Evolutionary conservation across 2,113 vertebrate species (phyloP), one percentile per base, ranked within the genome.

Genomic region (Grantiella picta): DNA sequence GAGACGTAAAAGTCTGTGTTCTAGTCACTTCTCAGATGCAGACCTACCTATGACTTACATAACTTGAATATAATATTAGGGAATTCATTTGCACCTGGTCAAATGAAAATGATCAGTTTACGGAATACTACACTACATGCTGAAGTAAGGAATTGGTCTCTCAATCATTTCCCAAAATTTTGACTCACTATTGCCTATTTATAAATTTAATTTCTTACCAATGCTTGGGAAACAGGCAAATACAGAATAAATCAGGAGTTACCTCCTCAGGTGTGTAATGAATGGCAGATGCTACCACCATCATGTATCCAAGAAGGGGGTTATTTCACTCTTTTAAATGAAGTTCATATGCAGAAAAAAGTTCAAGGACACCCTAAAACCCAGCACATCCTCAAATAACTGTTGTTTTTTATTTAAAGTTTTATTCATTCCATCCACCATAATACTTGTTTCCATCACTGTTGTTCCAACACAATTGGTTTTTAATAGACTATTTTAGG

Each of bases 401-500:
- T n/a, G 6, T 8, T 89, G 57, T 16, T 3, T 12, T 90, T 95
- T 87, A 44, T 95, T 87, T 47, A 17, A 45, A 66, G 27, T 40
- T 81, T 44, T 36, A 59, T 77, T 56, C 2, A 31, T 77, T 85
- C 80, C 18, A n/a, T 13, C 22, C 14, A 49, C 29, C 1, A 1
- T 22, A 81, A 56, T 17, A 42, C 11, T 70, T 25, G 54, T 53
- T 75, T 65, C 59, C 31, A 61, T 35, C 25, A 33, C 16, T 25
- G 10, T 38, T 49, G 21, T 83, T 87, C 42, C 45, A 49, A 31
- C 6, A 15, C 0, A 1, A 36, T 1, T 83, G 6, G 0, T 7
- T 82, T 87, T 56, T 28, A 42, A 19, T 52, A 59, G 7, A 36
- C 11, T 57, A 11, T 38, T 60, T 69, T 49, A 44, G 6, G 2